Base-by-base conservation (phyloP, 2,888 invertebrate genomes). In the Antheraea yamamai region DNA sequence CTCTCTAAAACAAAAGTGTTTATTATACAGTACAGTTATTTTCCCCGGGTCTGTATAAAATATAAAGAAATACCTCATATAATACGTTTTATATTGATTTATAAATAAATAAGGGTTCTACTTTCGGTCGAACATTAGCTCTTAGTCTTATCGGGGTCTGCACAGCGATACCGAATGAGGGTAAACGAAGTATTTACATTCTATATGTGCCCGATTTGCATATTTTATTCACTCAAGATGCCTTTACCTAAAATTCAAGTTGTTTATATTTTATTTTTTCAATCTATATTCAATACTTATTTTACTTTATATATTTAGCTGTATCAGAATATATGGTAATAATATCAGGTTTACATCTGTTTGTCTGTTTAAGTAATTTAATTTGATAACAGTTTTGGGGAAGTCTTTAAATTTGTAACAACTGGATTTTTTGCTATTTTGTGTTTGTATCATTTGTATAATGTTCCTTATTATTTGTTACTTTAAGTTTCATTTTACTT, bases 171-270 rank as follows among this genome's bases (percentile, higher is more conserved):
- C 26, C 26, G 26, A 66, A 66, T 30, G 30, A 66, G 30, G 64
- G 39, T 70, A 35, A 70, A 70, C 39, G 70, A 70, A 70, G 39
- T 39, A 70, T 70, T 70, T 70, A 70, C 70, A 39, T 70, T 70
- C 26, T 35, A 39, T 39, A 23, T n/a, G 20, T 39, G 8, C 8
- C 20, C 39, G n/a, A 39, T 70, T 70, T 70, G 35, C 70, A 70
- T 70, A 70, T n/a, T 70, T 70, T 70, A 70, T 39, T 39, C 70
- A 70, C 64, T 66, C 64, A 66, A 66, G 70, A 70, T 39, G 39
- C n/a, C n/a, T 70, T 18, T 39, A 20, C 39, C 20, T 39, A 39
- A 39, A 39, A 39, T 70, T 70, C 39, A n/a, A 39, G 39, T 39
- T 35, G 14, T 68, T 68, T 35, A 35, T 14, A 68, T 68, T 70